Evolutionary conservation across 2,113 vertebrate genomes (phyloP), one percentile per base, ranked within the genome.

Genomic region (Oophaga pumilio): DNA sequence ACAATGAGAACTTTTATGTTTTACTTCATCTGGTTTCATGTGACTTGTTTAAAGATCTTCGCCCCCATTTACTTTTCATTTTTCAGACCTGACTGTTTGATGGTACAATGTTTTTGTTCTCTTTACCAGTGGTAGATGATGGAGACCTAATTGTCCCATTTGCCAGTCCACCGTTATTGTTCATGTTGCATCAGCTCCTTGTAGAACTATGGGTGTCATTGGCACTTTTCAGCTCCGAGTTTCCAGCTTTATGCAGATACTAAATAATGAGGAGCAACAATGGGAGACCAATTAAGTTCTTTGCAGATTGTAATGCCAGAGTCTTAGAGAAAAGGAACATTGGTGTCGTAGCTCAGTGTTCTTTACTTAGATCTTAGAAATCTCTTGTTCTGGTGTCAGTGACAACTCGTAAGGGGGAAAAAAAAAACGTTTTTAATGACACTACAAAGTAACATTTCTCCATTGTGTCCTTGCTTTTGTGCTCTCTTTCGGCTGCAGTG

Each of bases 261-360:
- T 62, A 64, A 83, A 82, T 76, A 64, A 64, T 76, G 57, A 87
- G 22, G 33, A 15, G 18, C 62, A 87, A 82, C 69, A 82, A 82
- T 83, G 57, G 77, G 86, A 83, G 68, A 64, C 68, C 79, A 82
- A 87, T 87, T 87, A 87, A 83, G 86, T 66, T 74, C 57, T 83
- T 82, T 53, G 24, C 56, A 28, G 86, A 82, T 82, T 87, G 69
- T 83, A 76, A 76, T 83, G 57, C 59, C 4, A 2, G 59, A 76
- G 62, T 82, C 56, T 18, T 53, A 87, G 18, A 83, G 24, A 50
- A 79, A 69, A 87, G 53, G 79, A 87, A 74, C 69, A 20, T 74
- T 56, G 53, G 56, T 76, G 79, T 83, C 69, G 50, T 10, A 64
- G 57, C 71, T 62, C 33, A 53, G 62, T 33, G 76, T 78, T 69